phyloP scores from a whole-genome alignment of 2,113 vertebrate species.

The Colinus virginianus region DNA sequence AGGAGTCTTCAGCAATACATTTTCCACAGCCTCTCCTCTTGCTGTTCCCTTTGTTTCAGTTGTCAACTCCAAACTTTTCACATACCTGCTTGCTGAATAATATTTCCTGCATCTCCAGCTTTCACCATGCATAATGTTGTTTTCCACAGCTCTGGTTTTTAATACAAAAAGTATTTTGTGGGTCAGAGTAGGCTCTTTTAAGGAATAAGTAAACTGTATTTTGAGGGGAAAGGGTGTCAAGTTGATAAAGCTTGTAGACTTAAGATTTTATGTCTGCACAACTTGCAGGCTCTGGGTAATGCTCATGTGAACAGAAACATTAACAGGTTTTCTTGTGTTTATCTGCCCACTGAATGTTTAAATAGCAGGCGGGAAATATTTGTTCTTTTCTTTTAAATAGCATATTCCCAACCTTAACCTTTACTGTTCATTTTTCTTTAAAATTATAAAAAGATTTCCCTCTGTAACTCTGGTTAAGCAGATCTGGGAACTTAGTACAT shows the following conservation, averaged over 20 bases:
- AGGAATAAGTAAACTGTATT: conserved; percentile 15
- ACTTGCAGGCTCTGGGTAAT: neutral
- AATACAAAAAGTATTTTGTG: neutral
- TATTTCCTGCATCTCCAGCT: neutral
- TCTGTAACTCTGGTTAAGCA: neutral
- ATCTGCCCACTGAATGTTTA: conserved; percentile 2
- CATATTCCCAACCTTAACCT: conserved; percentile 18
- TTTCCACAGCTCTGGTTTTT: neutral
- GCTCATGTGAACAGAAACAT: neutral
- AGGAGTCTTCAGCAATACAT: conserved; percentile 52
- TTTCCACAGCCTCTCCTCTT: conserved; percentile 40
- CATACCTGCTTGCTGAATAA: conserved; percentile 5
- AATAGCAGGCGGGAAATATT: conserved; percentile 33
- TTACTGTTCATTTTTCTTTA: conserved; percentile 29
- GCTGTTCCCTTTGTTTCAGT: conserved; percentile 50
- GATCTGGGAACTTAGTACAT: neutral
- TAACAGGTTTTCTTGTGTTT: neutral
- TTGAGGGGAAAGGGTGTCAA: neutral
- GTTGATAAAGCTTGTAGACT: neutral
- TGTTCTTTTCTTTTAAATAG: conserved; percentile 27
- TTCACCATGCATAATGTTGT: neutral
- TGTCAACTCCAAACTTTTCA: conserved; percentile 22
- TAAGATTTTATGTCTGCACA: neutral
- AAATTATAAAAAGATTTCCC: neutral
- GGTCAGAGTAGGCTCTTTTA: neutral